Evolutionary conservation across 2,888 invertebrate genomes (phyloP), one percentile per base, ranked within the genome.

Genomic region (Aquatica leii): DNA sequence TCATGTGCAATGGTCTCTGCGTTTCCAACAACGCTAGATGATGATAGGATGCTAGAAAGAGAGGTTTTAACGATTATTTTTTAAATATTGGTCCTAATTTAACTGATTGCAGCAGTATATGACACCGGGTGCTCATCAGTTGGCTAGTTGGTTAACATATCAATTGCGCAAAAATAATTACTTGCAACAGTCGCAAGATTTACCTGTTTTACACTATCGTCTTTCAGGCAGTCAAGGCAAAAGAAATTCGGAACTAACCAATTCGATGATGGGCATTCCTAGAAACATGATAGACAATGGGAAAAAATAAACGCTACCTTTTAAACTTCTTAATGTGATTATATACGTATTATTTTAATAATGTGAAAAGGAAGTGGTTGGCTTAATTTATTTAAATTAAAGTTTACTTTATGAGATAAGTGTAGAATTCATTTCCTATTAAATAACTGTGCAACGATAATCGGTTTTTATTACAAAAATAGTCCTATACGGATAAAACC

Each of bases 201-300:
- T 60, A 1, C 67, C 67, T 0, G 34, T 59, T 2, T 14, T 69
- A 1, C 66, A 81, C 90, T 5, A 91, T 90, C 71, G 91, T 90
- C 51, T 66, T 14, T 67, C 66, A 18, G 37, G 58, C 1, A 54
- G 50, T 3, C 52, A 57, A 43, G 69, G 65, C 0, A 75, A 75
- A 63, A 65, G 75, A 15, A 74, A 74, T 53, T 74, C 75, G 0
- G 75, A 75, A 67, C 50, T 75, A 11, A 74, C 73, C 12, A 74
- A 73, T 77, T 89, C 91, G 0, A 83, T 93, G n/a, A 81, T 92
- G 37, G 87, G 89, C n/a, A 79, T 92, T 51, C 92, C 92, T 6
- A 90, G 90, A 74, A 88, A 87, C 65, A 87, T 92, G 86, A 88
- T 89, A 73, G 89, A 90, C 59, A 91, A 90, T 41, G 92, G 92